Percentiles rank a stretch among this genome's conserved stretches.
Conservation (phyloP, 2,888 invertebrate genomes). For the Rhagium mordax region DNA sequence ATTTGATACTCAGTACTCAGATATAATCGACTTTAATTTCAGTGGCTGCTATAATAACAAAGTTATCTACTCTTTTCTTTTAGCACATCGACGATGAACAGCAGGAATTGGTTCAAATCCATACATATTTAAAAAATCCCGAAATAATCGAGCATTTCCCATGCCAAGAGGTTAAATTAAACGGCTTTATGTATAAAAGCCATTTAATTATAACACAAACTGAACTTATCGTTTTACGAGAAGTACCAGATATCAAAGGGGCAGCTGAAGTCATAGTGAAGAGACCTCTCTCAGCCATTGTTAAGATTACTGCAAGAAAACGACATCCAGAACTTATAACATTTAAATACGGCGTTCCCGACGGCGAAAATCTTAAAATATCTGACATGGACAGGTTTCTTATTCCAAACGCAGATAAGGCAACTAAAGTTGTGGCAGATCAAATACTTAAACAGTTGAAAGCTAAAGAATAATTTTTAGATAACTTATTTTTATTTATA, state of each 20-base stretch:
- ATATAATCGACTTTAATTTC: too few relatives aligned
- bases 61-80: slow-evolving; percentile 35
- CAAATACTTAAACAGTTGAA: slow-evolving; percentile 83
- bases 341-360: slow-evolving; percentile 93
- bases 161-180: slow-evolving; percentile 93
- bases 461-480: slow-evolving; percentile 60
- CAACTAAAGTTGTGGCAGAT: slow-evolving; percentile 91
- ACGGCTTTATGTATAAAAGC: slow-evolving; percentile 91
- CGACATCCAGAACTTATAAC: slow-evolving; percentile 96
- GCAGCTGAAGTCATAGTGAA: slow-evolving; percentile 89
- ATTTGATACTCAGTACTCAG: too few relatives aligned
- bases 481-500: slow-evolving; percentile 30
- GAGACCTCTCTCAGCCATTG: slow-evolving; percentile 91
- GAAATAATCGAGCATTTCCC: slow-evolving; percentile 90
- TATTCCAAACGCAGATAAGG: slow-evolving; percentile 92
- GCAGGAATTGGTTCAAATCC: slow-evolving; percentile 86
- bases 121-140: slow-evolving; percentile 85
- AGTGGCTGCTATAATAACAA: too few relatives aligned
- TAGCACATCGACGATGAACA: slow-evolving; percentile 74
- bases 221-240: slow-evolving; percentile 89
- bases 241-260: slow-evolving; percentile 83
- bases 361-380: slow-evolving; percentile 85
- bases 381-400: slow-evolving; percentile 94
- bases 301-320: slow-evolving; percentile 97
- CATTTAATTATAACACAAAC: slow-evolving; percentile 88